Conservation (phyloP, 2,113 vertebrate genomes). For the Bombycilla garrulus region DNA sequence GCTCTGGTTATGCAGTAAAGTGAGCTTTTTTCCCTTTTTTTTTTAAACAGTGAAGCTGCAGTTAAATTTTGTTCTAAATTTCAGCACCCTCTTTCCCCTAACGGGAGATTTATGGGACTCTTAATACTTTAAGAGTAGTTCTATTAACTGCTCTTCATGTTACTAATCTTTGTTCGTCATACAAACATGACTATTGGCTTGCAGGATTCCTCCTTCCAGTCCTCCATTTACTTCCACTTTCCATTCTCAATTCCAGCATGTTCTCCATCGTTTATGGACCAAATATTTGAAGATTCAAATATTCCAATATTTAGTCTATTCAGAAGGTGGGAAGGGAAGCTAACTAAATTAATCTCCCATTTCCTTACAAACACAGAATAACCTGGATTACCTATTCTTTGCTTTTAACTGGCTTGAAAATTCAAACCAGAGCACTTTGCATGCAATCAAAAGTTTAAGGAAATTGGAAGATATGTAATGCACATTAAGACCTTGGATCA, state of each 20-base stretch:
- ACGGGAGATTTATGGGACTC: neutral
- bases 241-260: neutral
- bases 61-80: neutral
- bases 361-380: neutral
- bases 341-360: neutral
- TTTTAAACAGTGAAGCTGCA: neutral
- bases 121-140: neutral
- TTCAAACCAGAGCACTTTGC: neutral
- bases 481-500: neutral
- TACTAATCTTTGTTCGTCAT: neutral
- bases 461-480: neutral
- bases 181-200: neutral
- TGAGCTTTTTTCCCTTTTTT: neutral
- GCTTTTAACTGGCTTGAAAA: neutral
- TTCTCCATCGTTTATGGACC: neutral
- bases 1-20: neutral
- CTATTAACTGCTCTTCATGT: neutral
- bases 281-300: neutral
- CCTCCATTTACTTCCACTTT: neutral
- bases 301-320: neutral
- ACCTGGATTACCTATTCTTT: neutral
- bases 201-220: neutral
- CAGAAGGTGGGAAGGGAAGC: neutral
- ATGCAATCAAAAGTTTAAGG: neutral
- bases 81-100: neutral